Evolutionary conservation across 1,140 invertebrate species (phyloP), one percentile per base, ranked within the genome.

Genomic region (Phymastichus coffea): DNA sequence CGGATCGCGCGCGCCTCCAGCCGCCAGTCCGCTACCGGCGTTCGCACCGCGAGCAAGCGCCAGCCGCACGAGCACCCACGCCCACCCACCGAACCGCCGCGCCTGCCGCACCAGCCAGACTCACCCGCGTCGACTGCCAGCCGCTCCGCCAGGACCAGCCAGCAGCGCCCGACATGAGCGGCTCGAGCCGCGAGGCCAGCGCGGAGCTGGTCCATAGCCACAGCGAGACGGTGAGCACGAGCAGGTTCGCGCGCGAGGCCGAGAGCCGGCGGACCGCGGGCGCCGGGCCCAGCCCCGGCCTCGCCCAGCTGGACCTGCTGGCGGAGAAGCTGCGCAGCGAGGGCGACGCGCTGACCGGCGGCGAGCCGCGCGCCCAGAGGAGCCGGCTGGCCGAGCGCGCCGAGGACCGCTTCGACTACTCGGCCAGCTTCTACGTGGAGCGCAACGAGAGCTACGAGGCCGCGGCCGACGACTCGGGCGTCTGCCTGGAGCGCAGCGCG

Each of bases 161-260:
- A 25, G n/a, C 28, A 8, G 17, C 25, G 14, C 14, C 44, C 23
- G 17, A 1, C 2, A 43, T 22, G 38, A 40, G 23, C 2, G 15
- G 4, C 1, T 12, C 37, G 0, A 40, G 7, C 6, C 17, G 14
- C 19, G 10, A 46, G 28, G 15, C 23, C 17, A 52, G 22, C 44
- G 46, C 52, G 35, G 20, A 26, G 37, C 9, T 40, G 3, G 1
- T 37, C 0, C 52, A 43, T 37, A 49, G 26, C 9, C 25, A 17
- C 0, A 52, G 55, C 26, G 59, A 69, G 61, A 66, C 67, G 57
- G 48, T 62, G 19, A 69, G 54, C 49, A 41, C 38, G 44, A 28
- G 49, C 52, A 62, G 47, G 51, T 63, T 52, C 38, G 20, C 4
- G 4, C 35, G 37, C 14, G 59, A 61, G 37, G n/a, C 35, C 10